Evolutionary conservation across 2,113 vertebrate species (phyloP).

Genomic region (Pseudorasbora parva): DNA sequence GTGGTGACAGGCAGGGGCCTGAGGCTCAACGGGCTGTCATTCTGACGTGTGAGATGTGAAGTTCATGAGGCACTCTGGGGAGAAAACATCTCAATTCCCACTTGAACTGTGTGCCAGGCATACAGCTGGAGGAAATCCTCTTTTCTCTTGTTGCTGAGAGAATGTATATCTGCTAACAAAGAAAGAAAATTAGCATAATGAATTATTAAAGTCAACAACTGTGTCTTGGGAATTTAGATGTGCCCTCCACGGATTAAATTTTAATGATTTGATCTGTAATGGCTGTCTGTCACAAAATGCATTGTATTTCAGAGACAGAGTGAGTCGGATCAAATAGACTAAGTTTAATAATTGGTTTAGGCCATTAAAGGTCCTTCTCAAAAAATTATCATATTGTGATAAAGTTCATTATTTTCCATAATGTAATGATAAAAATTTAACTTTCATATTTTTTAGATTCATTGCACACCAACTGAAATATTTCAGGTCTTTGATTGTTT

Average conservation of each 20-base stretch:
- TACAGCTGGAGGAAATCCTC: background rate
- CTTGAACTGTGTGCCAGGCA: conserved; percentile 7
- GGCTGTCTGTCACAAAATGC: conserved; percentile 32
- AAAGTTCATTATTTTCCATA: too few species aligned
- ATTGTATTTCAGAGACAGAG: conserved; percentile 21
- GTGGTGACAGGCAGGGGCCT: conserved; percentile 46
- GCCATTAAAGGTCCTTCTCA: too few species aligned
- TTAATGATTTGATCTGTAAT: conserved; percentile 34
- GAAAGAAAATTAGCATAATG: conserved; percentile 51
- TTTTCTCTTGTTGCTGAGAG: background rate
- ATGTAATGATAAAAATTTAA: too few species aligned
- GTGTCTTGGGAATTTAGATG: conserved; percentile 46
- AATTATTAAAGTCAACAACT: conserved; percentile 57
- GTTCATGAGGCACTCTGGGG: conserved; percentile 55
- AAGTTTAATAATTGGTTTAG: background rate
- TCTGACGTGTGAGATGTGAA: conserved; percentile 62
- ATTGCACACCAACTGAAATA: too few species aligned
- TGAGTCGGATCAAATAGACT: conserved; percentile 15
- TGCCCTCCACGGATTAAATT: conserved; percentile 48
- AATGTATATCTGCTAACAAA: background rate
- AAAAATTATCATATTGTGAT: too few species aligned
- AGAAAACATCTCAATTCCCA: conserved; percentile 38
- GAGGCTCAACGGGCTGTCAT: conserved; percentile 58
- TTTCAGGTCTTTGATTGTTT: too few species aligned
- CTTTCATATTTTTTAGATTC: too few species aligned